These are phyloP conservation scores for Grus americana DNA, from an alignment of 2,113 vertebrate species.

Conservation along the genomic window DNA sequence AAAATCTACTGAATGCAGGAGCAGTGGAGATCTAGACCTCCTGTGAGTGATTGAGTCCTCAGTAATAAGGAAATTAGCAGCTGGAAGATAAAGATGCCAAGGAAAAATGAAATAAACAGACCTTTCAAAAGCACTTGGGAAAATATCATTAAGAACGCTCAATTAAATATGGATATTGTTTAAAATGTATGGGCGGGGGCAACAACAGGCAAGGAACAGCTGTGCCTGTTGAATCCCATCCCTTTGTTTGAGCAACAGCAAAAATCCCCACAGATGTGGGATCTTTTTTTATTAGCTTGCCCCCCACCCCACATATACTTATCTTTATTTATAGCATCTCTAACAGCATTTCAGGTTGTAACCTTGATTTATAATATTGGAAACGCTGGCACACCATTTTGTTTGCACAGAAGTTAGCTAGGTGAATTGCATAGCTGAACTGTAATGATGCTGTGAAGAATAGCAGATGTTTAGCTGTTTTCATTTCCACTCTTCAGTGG, in stretches of 20 bases:
- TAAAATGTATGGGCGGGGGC: background rate
- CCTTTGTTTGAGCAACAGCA: constrained; percentile 36
- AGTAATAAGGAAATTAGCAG: background rate
- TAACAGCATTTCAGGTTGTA: constrained; percentile 22
- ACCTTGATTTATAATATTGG: constrained; percentile 25
- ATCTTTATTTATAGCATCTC: constrained; percentile 25
- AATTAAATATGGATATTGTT: constrained; percentile 16
- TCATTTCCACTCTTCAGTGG: constrained; percentile 17
- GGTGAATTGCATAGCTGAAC: background rate
- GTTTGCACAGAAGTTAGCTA: background rate
- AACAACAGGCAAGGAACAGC: constrained; percentile 15
- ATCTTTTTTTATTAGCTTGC: background rate
- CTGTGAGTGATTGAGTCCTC: background rate
- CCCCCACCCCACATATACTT: background rate
- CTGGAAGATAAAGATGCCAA: background rate
- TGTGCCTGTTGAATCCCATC: constrained; percentile 8
- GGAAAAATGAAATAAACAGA: background rate
- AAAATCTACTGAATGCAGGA: background rate
- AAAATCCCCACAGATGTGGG: constrained; percentile 1
- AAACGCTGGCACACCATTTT: background rate
- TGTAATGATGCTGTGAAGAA: constrained; percentile 17
- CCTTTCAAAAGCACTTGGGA: background rate
- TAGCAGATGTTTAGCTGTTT: constrained; percentile 60
- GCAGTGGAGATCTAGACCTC: background rate
- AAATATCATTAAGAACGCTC: background rate